Evolutionary conservation across 2,797 vertebrate genomes (phyloP), one percentile per base, ranked within the genome.

Genomic region (Chanos chanos): DNA sequence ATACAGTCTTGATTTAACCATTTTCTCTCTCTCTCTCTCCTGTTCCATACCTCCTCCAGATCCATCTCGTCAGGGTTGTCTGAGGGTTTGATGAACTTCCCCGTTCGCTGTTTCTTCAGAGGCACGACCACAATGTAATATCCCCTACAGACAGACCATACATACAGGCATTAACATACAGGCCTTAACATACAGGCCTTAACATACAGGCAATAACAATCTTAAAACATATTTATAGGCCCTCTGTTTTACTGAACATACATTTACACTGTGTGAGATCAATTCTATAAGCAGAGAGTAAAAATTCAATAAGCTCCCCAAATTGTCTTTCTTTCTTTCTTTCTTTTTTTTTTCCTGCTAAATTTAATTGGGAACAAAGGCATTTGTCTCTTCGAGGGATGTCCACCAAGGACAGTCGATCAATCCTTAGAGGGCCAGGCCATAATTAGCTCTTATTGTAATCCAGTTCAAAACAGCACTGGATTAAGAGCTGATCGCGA

Each of bases 61-160:
- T 98, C 95, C 97, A 99, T 98, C 81, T 98, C 96, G 73, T 99
- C 97, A 0, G 97, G 97, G 82, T 84, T 99, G 73, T 97, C 94
- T 93, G 92, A 97, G 6, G 91, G 94, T 81, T 96, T 99, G 79
- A 93, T 83, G 79, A 98, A 98, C 82, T 99, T 99, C 64, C 97
- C 96, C 1, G 83, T 79, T 47, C 92, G 93, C 76, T 94, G 94
- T 72, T 98, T 99, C 88, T 97, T 99, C 84, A 99, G 89, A 76
- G 97, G 96, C 36, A 99, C 96, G 66, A 99, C 96, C 71, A 99
- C 94, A 56, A 99, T 90, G 75, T 95, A 99, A 87, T 96, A 99
- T 59, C 92, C 93, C 89, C 97, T 99, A 83, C 33, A 82, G 33
- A 76, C 73, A 70, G 64, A 68, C 39, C 22, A 28, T 5, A 37